Conservation (phyloP, 2,888 invertebrate genomes). For the Ochlodes sylvanus region DNA sequence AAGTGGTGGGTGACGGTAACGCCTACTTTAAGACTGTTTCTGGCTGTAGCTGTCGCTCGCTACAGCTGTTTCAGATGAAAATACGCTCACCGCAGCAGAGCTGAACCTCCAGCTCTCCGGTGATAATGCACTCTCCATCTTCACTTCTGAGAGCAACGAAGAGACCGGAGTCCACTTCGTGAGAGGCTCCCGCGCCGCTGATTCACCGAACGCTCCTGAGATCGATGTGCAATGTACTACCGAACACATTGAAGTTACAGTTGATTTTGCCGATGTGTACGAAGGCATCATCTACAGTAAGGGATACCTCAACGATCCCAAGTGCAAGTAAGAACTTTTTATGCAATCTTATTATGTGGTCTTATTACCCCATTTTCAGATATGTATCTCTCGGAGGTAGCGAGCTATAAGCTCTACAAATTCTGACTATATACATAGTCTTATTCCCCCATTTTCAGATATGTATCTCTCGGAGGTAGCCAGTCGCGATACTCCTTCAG, state of each 20-base stretch:
- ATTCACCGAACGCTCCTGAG: constrained; percentile 74
- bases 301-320: constrained; percentile 87
- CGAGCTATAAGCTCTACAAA: too few relatives aligned
- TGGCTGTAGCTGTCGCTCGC: constrained; percentile 78
- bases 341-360: too few relatives aligned
- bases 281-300: constrained; percentile 90
- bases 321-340: constrained; percentile 85
- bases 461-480: constrained; percentile 85
- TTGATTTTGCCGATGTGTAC: constrained; percentile 87
- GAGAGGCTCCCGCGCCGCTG: constrained; percentile 80
- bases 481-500: constrained; percentile 85
- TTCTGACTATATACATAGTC: too few relatives aligned
- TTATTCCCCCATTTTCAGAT: too few relatives aligned
- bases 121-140: constrained; percentile 71
- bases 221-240: constrained; percentile 87
- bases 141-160: constrained; percentile 61
- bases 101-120: constrained; percentile 72
- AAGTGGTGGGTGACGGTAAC: too few relatives aligned
- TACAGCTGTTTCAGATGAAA: constrained; percentile 80
- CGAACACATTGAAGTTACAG: constrained; percentile 85
- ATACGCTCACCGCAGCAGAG: constrained; percentile 74
- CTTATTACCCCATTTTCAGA: too few relatives aligned
- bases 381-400: constrained; percentile 86
- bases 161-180: constrained; percentile 76
- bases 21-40: not conserved